Evolutionary conservation across 2,888 invertebrate species (phyloP), one percentile per base, ranked within the genome.

Genomic region (Latrodectus elegans): DNA sequence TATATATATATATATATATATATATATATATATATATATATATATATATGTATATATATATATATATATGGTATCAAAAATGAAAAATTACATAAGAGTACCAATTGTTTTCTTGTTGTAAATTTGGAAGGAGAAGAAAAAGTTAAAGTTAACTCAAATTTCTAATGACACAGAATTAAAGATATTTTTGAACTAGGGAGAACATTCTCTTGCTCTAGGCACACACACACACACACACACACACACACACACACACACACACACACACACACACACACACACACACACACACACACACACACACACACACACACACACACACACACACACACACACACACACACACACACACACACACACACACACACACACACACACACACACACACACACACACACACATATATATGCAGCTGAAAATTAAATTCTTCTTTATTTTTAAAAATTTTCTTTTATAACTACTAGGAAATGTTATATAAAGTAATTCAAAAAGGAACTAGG

Each of bases 1-100:
- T 67, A 67, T 67, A 67, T 67, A 67, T 67, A 67, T 67, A 67
- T 67, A 67, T 67, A 67, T 67, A 67, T 67, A 67, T 67, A 67
- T 67, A 67, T 67, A 67, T 67, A 67, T 67, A 67, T 67, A 67
- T 67, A 17, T 17, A 67, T 17, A 17, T 17, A 67, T 67, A 17
- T 17, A 67, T 67, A 67, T 67, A 67, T 17, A 17, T 67, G n/a
- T 53, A 53, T 53, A n/a, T n/a, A n/a, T n/a, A n/a, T n/a, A n/a
- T n/a, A n/a, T n/a, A n/a, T n/a, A n/a, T n/a, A n/a, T n/a, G n/a
- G n/a, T n/a, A n/a, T n/a, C n/a, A n/a, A n/a, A n/a, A n/a, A n/a
- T n/a, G n/a, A n/a, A n/a, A n/a, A n/a, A n/a, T n/a, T n/a, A n/a
- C n/a, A n/a, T n/a, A n/a, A n/a, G n/a, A n/a, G n/a, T n/a, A n/a